Evolutionary conservation across 2,797 vertebrate genomes (phyloP).

Genomic region (Chaunax sp.): DNA sequence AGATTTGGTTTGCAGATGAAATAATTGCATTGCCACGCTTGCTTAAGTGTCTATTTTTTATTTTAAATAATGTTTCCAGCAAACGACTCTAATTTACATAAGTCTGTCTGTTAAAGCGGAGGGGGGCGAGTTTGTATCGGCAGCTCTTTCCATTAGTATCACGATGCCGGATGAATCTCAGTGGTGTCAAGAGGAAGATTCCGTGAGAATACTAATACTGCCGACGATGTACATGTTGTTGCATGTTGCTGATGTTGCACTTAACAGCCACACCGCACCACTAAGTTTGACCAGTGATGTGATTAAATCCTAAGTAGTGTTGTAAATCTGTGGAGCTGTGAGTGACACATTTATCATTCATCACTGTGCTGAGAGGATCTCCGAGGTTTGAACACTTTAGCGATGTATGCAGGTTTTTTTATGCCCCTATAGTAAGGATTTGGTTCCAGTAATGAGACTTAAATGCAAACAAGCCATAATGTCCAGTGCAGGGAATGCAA

Average conservation of each 20-base stretch:
- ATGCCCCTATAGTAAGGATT: conserved; percentile 1
- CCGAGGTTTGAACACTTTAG: conserved; percentile 12
- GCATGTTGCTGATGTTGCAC: conserved; percentile 57
- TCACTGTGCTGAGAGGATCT: conserved; percentile 21
- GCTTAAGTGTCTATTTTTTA: conserved; percentile 57
- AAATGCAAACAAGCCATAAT: conserved; percentile 9
- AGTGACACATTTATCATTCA: conserved; percentile 35
- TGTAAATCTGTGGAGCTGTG: conserved; percentile 32
- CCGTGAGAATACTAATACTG: conserved; percentile 66
- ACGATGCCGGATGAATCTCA: conserved; percentile 66
- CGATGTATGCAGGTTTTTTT: conserved; percentile 29
- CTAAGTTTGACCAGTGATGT: conserved; percentile 47
- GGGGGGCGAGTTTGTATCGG: conserved; percentile 67
- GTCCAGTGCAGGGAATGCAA: conserved; percentile 1
- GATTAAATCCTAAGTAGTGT: conserved; percentile 50
- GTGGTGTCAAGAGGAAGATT: conserved; percentile 54
- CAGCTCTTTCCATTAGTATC: conserved; percentile 78
- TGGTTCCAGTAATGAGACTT: conserved; percentile 10
- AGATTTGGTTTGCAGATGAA: conserved; percentile 78
- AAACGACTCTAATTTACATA: conserved; percentile 62
- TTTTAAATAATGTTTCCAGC: conserved; percentile 71
- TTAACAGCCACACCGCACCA: conserved; percentile 34
- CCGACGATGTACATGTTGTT: conserved; percentile 41
- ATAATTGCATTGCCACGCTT: conserved; percentile 61
- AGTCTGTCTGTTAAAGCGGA: conserved; percentile 62